Conservation (phyloP, 2,888 invertebrate species). For the Leucoptera coffeella region DNA sequence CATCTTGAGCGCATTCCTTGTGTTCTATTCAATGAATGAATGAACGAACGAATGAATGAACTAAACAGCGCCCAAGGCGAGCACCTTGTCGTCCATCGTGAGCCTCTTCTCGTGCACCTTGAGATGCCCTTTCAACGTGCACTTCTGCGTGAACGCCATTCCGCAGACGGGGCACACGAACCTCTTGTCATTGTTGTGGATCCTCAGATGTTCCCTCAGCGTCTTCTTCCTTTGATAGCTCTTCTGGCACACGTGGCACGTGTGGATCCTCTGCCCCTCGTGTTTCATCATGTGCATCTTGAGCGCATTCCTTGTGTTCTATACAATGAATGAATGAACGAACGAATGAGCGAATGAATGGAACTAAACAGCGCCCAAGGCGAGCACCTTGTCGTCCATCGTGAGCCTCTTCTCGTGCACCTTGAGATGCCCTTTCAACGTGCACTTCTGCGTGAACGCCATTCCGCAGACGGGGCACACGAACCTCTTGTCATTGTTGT, state of each 20-base stretch:
- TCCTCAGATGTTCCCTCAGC: conserved; percentile 31
- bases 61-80: too few species aligned
- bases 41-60: too few species aligned
- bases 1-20: too few species aligned
- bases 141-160: conserved; percentile 40
- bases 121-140: conserved; percentile 36
- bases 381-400: conserved; percentile 19
- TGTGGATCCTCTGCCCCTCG: conserved; percentile 43
- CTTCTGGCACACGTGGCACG: conserved; percentile 44
- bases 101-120: conserved; percentile 31
- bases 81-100: conserved; percentile 22
- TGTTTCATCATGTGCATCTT: conserved; percentile 55
- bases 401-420: conserved; percentile 31
- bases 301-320: conserved; percentile 44
- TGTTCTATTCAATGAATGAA: too few species aligned
- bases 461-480: conserved; percentile 36
- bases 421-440: conserved; percentile 35
- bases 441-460: conserved; percentile 43
- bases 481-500: conserved; percentile 37
- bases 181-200: conserved; percentile 38
- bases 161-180: conserved; percentile 39
- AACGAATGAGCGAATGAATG: too few species aligned
- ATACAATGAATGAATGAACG: too few species aligned
- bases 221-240: conserved; percentile 41
- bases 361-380: too few species aligned